Conservation (phyloP, 2,888 invertebrate species). For the Ctenicera cuprea region DNA sequence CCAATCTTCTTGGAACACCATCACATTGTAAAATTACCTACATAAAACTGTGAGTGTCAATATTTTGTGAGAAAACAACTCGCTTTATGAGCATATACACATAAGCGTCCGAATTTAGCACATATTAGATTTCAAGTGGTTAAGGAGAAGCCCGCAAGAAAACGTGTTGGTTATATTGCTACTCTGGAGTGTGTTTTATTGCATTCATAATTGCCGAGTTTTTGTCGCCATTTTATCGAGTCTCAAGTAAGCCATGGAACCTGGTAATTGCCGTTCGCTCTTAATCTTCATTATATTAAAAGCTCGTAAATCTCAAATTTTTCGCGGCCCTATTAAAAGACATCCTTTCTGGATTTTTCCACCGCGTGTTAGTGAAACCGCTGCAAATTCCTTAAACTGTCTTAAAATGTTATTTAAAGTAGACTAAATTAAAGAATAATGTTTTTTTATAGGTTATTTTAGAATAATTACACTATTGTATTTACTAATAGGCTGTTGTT, state of each 20-base stretch:
- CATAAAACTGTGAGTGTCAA: slow-evolving; percentile 50
- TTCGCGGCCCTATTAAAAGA: slow-evolving; percentile 42
- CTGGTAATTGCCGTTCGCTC: slow-evolving; percentile 46
- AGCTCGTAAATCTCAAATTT: slow-evolving; percentile 52
- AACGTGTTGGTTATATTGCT: slow-evolving; percentile 26
- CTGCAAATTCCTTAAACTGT: background rate
- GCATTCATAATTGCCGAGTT: slow-evolving; percentile 45
- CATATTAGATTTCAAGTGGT: slow-evolving; percentile 21
- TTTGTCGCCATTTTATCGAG: slow-evolving; percentile 46
- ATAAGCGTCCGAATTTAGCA: slow-evolving; percentile 26
- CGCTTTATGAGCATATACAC: slow-evolving; percentile 30
- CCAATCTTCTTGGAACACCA: slow-evolving; percentile 47
- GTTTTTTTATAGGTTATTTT: too few species aligned
- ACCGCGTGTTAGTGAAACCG: slow-evolving; percentile 15
- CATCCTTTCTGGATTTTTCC: slow-evolving; percentile 32
- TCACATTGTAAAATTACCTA: slow-evolving; percentile 50
- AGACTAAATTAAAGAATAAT: too few species aligned
- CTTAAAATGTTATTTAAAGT: background rate
- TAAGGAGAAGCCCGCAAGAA: slow-evolving; percentile 9
- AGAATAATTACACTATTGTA: too few species aligned
- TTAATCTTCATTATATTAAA: slow-evolving; percentile 60
- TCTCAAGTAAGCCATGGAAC: slow-evolving; percentile 38
- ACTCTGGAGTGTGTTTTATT: slow-evolving; percentile 43
- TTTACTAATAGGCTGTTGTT: too few species aligned
- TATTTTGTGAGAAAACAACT: slow-evolving; percentile 47